Conservation (phyloP, 2,113 vertebrate genomes). For the Cheirogaleus medius region DNA sequence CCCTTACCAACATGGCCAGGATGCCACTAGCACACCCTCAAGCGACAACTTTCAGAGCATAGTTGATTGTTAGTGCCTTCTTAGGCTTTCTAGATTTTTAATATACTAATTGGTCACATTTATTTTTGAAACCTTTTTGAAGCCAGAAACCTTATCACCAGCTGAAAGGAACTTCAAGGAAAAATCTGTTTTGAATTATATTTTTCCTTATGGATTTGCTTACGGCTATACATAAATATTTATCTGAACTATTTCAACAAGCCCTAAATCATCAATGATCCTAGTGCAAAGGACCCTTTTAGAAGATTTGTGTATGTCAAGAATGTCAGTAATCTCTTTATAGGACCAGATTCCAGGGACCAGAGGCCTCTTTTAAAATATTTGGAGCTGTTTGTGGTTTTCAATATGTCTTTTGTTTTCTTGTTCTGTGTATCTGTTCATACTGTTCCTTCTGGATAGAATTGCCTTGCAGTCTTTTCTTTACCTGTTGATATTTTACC, state of each 20-base stretch:
- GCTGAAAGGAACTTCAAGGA: constrained; percentile 57
- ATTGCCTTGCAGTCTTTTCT: background rate
- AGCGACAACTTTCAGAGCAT: background rate
- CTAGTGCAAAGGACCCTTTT: constrained; percentile 57
- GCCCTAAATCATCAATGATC: constrained; percentile 68
- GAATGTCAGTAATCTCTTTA: constrained; percentile 69
- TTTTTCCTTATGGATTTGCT: constrained; percentile 72
- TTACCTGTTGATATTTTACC: constrained; percentile 13
- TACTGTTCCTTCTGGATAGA: background rate
- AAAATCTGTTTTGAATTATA: constrained; percentile 76
- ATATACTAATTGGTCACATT: constrained; percentile 60
- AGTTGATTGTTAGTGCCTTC: background rate
- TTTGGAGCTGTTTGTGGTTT: constrained; percentile 59
- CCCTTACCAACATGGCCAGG: background rate
- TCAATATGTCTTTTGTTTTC: constrained; percentile 60
- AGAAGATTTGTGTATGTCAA: constrained; percentile 62
- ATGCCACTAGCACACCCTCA: background rate
- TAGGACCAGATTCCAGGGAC: constrained; percentile 37
- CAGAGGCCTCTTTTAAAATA: constrained; percentile 44
- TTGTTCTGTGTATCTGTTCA: constrained; percentile 2
- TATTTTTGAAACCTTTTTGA: constrained; percentile 72
- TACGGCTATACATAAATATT: constrained; percentile 75
- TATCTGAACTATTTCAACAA: constrained; percentile 74
- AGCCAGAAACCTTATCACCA: constrained; percentile 65
- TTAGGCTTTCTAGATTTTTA: constrained; percentile 24